These are phyloP conservation scores for Trisateles emortualis DNA, from an alignment of 2,888 invertebrate genomes.

Conservation along the genomic window DNA sequence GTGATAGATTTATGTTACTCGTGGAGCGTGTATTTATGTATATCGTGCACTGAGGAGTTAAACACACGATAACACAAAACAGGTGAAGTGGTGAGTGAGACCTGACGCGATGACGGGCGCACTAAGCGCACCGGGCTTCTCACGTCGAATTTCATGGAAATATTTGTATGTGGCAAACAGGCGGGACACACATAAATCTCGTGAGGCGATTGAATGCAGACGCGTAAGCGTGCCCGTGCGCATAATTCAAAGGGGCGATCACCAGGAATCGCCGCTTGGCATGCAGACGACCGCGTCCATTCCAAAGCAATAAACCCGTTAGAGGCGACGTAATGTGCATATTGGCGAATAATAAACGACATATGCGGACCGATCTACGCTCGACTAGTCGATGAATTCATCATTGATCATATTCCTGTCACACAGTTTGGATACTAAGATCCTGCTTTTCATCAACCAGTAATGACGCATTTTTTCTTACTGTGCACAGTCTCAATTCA, in stretches of 20 bases:
- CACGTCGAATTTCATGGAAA: slow-evolving; percentile 72
- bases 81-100: slow-evolving; percentile 25
- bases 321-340: slow-evolving; percentile 78
- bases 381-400: slow-evolving; percentile 21
- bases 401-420: slow-evolving; percentile 6
- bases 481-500: background rate
- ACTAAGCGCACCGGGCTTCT: slow-evolving; percentile 48
- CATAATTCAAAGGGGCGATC: slow-evolving; percentile 85
- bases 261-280: slow-evolving; percentile 82
- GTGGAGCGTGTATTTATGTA: slow-evolving; percentile 10
- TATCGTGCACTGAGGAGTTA: slow-evolving; percentile 26
- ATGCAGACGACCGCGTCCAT: slow-evolving; percentile 81
- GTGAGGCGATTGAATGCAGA: slow-evolving; percentile 78
- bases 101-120: slow-evolving; percentile 21
- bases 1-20: slow-evolving; percentile 15
- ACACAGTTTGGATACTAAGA: background rate
- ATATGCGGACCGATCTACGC: slow-evolving; percentile 39
- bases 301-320: slow-evolving; percentile 83
- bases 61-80: slow-evolving; percentile 32
- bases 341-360: slow-evolving; percentile 64
- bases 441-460: background rate
- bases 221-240: slow-evolving; percentile 78
- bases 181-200: slow-evolving; percentile 77
- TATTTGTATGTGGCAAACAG: slow-evolving; percentile 70
- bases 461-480: background rate